Base-by-base conservation (phyloP, 1,140 invertebrate species). In the Teleopsis dalmanni region DNA sequence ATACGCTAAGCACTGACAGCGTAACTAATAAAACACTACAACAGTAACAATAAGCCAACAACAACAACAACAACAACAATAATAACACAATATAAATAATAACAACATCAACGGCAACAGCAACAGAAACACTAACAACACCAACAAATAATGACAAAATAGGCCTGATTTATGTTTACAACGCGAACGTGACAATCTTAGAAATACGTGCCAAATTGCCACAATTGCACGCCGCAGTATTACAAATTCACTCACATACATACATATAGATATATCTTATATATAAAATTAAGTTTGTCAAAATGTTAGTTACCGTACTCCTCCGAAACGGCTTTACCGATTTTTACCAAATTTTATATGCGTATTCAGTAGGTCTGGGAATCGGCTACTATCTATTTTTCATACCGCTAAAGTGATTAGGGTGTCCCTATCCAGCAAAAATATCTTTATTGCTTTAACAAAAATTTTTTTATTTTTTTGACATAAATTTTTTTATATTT, bases 101-200 rank as follows among this genome's bases (percentile, higher is more conserved):
- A 18, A 43, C 41, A 43, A 19, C 41, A 19, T 5, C 16, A 31
- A 16, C n/a, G 14, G 41, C 23, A 47, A 47, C 29, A 37, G 45
- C 38, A 37, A 47, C 45, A 27, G 26, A 14, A 38, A 37, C 34
- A 47, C 34, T 26, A 46, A 40, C 49, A 47, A 18, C 42, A 46
- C 36, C 36, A 51, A 41, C 49, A 51, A 51, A 51, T 51, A 51
- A 51, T 51, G 49, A 51, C 49, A 51, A 51, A 51, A 51, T 51
- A 51, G 49, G 49, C 49, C 49, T 51, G 49, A 51, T 51, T 51
- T 51, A 51, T 51, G 49, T 51, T 51, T 51, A 51, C 49, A 46
- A 46, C 49, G 43, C 43, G 49, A 51, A 51, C 49, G 49, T 51
- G 49, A 51, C 49, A 51, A 51, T 51, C 49, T 51, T 51, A 51